Evolutionary conservation across 1,140 invertebrate genomes (phyloP).

Genomic region (Pantala flavescens): DNA sequence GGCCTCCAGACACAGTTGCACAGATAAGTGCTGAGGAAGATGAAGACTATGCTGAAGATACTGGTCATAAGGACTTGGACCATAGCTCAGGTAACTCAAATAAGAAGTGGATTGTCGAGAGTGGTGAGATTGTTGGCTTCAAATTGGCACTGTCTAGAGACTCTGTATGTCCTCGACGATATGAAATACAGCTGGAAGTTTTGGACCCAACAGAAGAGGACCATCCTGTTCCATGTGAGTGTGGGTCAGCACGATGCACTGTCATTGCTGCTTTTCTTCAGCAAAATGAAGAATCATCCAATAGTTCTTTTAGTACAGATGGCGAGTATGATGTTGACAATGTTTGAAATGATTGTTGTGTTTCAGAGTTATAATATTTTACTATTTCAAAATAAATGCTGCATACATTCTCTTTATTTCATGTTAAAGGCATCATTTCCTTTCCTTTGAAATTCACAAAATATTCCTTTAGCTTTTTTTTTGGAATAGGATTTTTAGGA

Average conservation of each 20-base stretch:
- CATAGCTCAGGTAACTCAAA: neutral
- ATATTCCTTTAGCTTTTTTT: too few relatives aligned
- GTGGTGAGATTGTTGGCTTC: conserved; percentile 54
- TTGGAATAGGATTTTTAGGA: too few relatives aligned
- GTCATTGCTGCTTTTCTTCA: conserved; percentile 51
- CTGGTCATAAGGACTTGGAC: neutral
- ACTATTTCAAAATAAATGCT: neutral
- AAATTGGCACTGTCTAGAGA: conserved; percentile 47
- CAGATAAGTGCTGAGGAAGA: neutral
- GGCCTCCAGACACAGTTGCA: conserved; percentile 26
- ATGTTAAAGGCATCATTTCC: too few relatives aligned
- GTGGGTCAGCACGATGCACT: conserved; percentile 66
- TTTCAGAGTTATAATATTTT: neutral
- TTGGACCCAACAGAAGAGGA: conserved; percentile 55
- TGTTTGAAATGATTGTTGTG: neutral
- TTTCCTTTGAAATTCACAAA: too few relatives aligned
- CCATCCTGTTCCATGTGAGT: conserved; percentile 66
- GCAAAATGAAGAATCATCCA: conserved; percentile 20
- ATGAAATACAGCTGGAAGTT: conserved; percentile 56
- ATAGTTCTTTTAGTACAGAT: neutral
- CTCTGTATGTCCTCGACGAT: conserved; percentile 40
- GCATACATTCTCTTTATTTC: neutral
- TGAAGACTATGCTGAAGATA: neutral
- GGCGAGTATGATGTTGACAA: neutral
- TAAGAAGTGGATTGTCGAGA: conserved; percentile 27